phyloP scores from a whole-genome alignment of 1,140 invertebrate species.

The Euwallacea similis region DNA sequence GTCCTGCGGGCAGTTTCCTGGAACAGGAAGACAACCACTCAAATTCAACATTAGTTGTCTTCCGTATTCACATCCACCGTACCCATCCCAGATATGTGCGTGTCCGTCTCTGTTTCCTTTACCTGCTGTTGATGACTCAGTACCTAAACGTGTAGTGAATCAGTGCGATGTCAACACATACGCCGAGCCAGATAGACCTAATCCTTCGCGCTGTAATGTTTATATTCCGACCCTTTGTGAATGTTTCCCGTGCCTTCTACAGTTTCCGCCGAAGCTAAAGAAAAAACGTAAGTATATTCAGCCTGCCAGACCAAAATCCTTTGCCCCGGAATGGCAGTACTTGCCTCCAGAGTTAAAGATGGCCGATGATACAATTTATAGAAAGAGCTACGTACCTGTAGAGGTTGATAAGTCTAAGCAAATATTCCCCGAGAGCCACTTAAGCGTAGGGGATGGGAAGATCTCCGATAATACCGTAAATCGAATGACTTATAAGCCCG shows the following conservation, averaged over 20 bases:
- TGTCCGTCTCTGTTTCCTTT: conserved; percentile 35
- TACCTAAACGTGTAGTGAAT: conserved; percentile 38
- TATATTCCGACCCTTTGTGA: conserved; percentile 42
- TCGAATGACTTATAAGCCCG: conserved; percentile 61
- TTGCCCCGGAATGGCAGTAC: conserved; percentile 57
- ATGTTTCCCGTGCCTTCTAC: conserved; percentile 20
- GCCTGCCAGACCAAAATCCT: conserved; percentile 59
- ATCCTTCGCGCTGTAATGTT: conserved; percentile 41
- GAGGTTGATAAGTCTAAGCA: conserved; percentile 48
- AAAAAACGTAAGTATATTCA: conserved; percentile 61
- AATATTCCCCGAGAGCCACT: conserved; percentile 53
- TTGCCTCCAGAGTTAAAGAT: conserved; percentile 57
- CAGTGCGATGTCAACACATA: conserved; percentile 31
- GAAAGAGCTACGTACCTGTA: conserved; percentile 59
- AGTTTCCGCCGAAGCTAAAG: conserved; percentile 29
- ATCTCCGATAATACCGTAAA: conserved; percentile 59
- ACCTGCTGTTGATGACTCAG: conserved; percentile 36
- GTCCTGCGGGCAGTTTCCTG: conserved; percentile 34
- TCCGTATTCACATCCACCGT: conserved; percentile 1
- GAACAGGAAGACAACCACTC: conserved; percentile 5
- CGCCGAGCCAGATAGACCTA: conserved; percentile 10
- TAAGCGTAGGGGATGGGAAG: conserved; percentile 53
- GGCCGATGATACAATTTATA: conserved; percentile 62
- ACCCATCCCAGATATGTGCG: conserved; percentile 16
- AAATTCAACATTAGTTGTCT: conserved; percentile 41